Percentiles rank a stretch among this genome's conserved stretches.
These are phyloP conservation scores for Cyaniris semiargus DNA, from an alignment of 2,888 invertebrate species.

Conservation along the genomic window DNA sequence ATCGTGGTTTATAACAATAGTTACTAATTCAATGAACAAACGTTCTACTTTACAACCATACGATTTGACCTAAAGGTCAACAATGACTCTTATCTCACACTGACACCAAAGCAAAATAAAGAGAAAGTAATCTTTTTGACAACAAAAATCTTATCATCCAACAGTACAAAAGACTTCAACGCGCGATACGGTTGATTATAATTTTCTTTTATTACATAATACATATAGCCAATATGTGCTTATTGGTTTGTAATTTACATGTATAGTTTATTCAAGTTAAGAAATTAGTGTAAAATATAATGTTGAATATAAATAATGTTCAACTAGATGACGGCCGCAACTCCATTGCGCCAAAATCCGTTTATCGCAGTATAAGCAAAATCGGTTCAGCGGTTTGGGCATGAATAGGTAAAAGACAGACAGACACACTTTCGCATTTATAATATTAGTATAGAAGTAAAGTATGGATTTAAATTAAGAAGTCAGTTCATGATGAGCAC, in stretches of 20 bases:
- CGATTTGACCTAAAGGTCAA: not conserved
- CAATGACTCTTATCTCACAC: not conserved
- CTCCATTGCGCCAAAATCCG: too few relatives aligned
- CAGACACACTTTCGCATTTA: too few relatives aligned
- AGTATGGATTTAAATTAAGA: too few relatives aligned
- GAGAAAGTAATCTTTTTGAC: not conserved
- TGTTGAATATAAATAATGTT: too few relatives aligned
- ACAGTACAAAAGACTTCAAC: slow-evolving; percentile 18
- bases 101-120: not conserved
- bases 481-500: too few relatives aligned
- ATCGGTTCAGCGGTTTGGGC: too few relatives aligned
- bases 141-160: not conserved
- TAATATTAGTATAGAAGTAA: too few relatives aligned
- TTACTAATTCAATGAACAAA: not conserved
- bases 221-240: not conserved
- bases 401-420: too few relatives aligned
- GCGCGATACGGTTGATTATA: not conserved
- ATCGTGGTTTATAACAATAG: not conserved
- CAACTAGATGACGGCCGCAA: too few relatives aligned
- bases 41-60: too few relatives aligned
- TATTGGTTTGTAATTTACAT: not conserved
- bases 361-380: too few relatives aligned
- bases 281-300: too few relatives aligned
- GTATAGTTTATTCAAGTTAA: not conserved
- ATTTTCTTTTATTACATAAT: slow-evolving; percentile 7